These are phyloP conservation scores for Bufo gargarizans DNA, from an alignment of 2,113 vertebrate species.

Conservation along the genomic window DNA sequence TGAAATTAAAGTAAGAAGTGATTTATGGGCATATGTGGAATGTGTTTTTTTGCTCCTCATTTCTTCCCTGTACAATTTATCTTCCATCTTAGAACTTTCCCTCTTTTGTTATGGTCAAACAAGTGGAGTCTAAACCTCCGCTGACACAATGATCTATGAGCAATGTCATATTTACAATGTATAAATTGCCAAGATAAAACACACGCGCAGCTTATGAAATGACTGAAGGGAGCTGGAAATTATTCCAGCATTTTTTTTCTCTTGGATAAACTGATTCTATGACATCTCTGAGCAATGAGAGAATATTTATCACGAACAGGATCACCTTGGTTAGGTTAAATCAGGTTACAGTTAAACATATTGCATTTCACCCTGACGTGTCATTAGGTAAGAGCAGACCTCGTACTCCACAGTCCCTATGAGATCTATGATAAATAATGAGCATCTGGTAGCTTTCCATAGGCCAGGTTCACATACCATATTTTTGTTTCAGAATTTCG, in stretches of 20 bases:
- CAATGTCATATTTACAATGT: constrained; percentile 60
- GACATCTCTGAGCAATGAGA: not conserved
- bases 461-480: not conserved
- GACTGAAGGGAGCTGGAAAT: constrained; percentile 41
- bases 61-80: constrained; percentile 2
- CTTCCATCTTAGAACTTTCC: not conserved
- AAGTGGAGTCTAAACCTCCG: constrained; percentile 55
- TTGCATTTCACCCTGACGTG: not conserved
- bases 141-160: constrained; percentile 54
- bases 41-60: not conserved
- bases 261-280: constrained; percentile 16
- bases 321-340: not conserved
- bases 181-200: constrained; percentile 59
- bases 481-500: too few relatives aligned
- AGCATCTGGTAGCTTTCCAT: not conserved
- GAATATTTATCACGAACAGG: constrained; percentile 5
- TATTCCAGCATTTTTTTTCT: not conserved
- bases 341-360: constrained; percentile 2
- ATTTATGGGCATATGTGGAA: not conserved
- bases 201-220: constrained; percentile 58
- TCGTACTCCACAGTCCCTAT: not conserved
- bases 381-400: not conserved
- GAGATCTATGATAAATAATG: not conserved
- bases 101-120: constrained; percentile 56
- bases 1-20: not conserved